Evolutionary conservation across 2,113 vertebrate genomes (phyloP), one percentile per base, ranked within the genome.

Genomic region (Hypomesus transpacificus): DNA sequence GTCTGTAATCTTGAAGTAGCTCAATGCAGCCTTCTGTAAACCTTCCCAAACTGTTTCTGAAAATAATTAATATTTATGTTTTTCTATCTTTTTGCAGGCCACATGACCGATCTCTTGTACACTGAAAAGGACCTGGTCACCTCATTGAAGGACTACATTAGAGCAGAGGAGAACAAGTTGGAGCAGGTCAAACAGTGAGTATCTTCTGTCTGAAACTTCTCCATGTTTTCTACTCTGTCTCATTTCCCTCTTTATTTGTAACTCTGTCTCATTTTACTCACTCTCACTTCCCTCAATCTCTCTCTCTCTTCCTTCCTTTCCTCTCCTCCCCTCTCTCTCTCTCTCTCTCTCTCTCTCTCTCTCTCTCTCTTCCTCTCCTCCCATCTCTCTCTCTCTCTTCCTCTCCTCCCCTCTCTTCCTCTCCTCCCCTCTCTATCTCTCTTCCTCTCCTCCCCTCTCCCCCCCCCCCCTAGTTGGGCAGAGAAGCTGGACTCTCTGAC

Each of bases 71-170:
- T 66, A 11, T 66, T 28, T 57, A 2, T 21, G 70, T 69, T 1
- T 92, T 65, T 85, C n/a, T 74, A 74, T 1, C 65, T 79, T 50
- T 66, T 6, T 59, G 31, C 46, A 99, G 97, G 97, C 70, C 97
- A 99, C 76, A 99, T 99, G 97, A 96, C 96, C 68, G 97, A 99
- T 71, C 90, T 99, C 82, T 90, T 99, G 60, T 93, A 94, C 85
- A 98, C 94, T 56, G 97, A 99, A 66, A 98, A 98, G 86, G 96
- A 99, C 83, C 90, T 99, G 22, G 94, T 99, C n/a, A 95, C 90
- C 2, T 97, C 97, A 67, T 89, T 99, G 69, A 99, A 99, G 87
- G 97, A 98, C 75, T 99, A 99, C 83, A 98, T 99, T 87, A 95
- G 87, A 83, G 96, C 95, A 70, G 97, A 99, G 87, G 96, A 99